Conservation (phyloP, 1,140 invertebrate genomes). For the Akabosia matsudoensis region DNA sequence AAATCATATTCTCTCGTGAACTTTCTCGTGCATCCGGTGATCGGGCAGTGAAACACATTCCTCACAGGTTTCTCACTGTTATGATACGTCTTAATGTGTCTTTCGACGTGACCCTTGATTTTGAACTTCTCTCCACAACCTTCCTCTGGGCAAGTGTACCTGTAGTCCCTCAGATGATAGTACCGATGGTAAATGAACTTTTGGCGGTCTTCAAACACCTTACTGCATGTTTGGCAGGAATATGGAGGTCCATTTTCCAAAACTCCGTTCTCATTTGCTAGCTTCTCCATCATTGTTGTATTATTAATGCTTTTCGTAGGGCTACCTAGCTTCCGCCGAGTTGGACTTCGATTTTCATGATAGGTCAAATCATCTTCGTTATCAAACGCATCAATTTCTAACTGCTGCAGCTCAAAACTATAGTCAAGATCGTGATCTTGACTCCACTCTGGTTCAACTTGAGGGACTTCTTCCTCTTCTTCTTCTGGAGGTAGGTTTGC, state of each 20-base stretch:
- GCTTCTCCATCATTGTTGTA: background rate
- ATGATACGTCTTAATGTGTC: constrained; percentile 13
- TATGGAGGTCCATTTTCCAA: background rate
- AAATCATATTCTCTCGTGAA: constrained; percentile 24
- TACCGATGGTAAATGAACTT: constrained; percentile 22
- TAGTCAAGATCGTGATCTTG: background rate
- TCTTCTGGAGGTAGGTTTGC: background rate
- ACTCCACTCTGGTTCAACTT: background rate
- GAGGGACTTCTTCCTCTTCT: background rate
- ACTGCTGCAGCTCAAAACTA: background rate
- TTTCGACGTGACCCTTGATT: constrained; percentile 5
- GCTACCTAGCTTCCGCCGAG: background rate
- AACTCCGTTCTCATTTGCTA: background rate
- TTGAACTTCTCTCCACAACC: constrained; percentile 11
- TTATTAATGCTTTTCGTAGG: background rate
- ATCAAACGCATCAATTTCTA: background rate
- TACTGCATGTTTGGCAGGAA: background rate
- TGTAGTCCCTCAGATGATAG: background rate
- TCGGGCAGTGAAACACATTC: background rate
- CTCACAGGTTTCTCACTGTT: background rate
- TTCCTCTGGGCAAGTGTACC: background rate
- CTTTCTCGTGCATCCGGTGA: background rate
- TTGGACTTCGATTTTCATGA: background rate
- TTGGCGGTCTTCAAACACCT: constrained; percentile 13
- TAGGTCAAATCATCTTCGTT: background rate